These are phyloP conservation scores for Helostoma temminkii DNA, from an alignment of 2,797 vertebrate species.

Conservation along the genomic window DNA sequence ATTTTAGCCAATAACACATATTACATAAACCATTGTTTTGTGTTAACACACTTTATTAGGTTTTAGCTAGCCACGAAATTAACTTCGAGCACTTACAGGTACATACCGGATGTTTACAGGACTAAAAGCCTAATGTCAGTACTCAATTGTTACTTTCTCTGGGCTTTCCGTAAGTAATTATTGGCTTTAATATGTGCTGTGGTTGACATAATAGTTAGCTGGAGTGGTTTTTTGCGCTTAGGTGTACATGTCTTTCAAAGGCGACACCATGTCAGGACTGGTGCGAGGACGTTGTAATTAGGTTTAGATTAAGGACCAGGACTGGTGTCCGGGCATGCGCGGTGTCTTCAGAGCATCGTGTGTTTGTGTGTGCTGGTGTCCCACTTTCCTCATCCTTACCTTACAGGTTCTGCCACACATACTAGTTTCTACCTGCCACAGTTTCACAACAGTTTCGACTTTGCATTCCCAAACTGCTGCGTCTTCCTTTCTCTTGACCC, in stretches of 20 bases:
- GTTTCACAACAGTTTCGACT: slow-evolving; percentile 84
- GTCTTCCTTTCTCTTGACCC: slow-evolving; percentile 26
- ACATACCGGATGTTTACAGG: not conserved
- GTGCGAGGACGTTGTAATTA: too few relatives aligned
- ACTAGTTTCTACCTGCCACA: slow-evolving; percentile 81
- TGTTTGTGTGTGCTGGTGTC: not conserved
- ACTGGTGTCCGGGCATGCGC: too few relatives aligned
- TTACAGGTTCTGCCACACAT: slow-evolving; percentile 83
- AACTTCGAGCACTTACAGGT: not conserved
- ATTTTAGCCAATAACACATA: too few relatives aligned
- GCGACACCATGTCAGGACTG: too few relatives aligned
- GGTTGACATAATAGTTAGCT: not conserved
- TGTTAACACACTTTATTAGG: too few relatives aligned
- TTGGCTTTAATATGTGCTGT: not conserved
- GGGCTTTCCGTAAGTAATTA: not conserved
- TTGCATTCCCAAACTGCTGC: slow-evolving; percentile 68
- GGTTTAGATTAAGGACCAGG: too few relatives aligned
- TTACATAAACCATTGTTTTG: too few relatives aligned
- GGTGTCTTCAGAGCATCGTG: not conserved
- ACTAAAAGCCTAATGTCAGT: not conserved
- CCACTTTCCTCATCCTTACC: slow-evolving; percentile 59
- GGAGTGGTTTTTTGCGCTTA: too few relatives aligned
- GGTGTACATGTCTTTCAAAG: too few relatives aligned
- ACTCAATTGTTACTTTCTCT: not conserved
- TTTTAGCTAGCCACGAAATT: not conserved